Evolutionary conservation across 2,888 invertebrate species (phyloP).

Genomic region (Zootermopsis nevadensis): DNA sequence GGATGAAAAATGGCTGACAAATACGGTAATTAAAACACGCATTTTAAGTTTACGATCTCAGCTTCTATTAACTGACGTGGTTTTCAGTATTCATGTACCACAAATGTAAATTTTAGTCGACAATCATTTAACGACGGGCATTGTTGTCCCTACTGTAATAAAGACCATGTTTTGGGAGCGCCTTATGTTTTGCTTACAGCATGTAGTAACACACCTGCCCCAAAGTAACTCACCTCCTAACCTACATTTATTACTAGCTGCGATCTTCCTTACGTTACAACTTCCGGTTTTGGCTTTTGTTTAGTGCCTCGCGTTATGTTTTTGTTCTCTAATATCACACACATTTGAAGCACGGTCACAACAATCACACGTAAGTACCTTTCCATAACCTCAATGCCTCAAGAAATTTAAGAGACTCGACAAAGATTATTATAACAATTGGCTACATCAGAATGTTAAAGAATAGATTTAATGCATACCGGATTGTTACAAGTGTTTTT

Average conservation of each 20-base stretch:
- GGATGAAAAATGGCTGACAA: no score
- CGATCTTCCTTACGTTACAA: neutral
- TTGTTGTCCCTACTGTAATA: no score
- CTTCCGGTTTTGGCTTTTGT: slow-evolving; percentile 39
- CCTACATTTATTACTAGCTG: slow-evolving; percentile 12
- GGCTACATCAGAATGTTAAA: no score
- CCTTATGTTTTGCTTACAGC: neutral
- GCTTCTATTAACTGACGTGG: no score
- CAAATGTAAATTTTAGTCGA: no score
- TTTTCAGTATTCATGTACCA: no score
- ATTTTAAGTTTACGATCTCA: no score
- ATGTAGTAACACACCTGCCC: neutral
- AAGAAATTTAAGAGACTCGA: neutral
- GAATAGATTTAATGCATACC: no score
- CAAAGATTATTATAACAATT: no score
- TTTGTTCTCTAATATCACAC: slow-evolving; percentile 21
- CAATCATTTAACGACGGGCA: no score
- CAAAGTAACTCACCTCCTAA: neutral
- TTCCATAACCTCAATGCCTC: slow-evolving; percentile 30
- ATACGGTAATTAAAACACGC: no score
- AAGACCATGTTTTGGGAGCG: neutral
- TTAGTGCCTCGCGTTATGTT: neutral
- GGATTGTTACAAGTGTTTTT: no score
- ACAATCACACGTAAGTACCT: slow-evolving; percentile 13
- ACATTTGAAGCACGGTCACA: slow-evolving; percentile 21